phyloP scores from a whole-genome alignment of 1,140 invertebrate species.

The Spodoptera frugiperda region DNA sequence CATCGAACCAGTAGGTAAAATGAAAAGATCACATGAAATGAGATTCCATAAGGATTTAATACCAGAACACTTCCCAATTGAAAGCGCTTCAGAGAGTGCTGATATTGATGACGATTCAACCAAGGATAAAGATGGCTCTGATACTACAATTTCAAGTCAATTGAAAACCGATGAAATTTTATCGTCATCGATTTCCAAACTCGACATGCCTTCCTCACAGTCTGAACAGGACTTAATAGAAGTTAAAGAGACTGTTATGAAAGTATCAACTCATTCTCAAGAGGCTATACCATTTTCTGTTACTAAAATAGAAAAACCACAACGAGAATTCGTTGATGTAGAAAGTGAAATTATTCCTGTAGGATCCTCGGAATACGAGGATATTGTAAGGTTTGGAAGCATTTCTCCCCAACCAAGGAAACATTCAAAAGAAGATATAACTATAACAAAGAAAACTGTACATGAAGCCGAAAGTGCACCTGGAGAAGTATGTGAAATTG shows the following conservation, averaged over 20 bases:
- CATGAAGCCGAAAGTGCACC: constrained; percentile 62
- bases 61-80: constrained; percentile 81
- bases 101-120: constrained; percentile 79
- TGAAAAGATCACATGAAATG: constrained; percentile 96
- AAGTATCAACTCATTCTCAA: constrained; percentile 56
- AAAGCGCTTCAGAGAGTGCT: constrained; percentile 74
- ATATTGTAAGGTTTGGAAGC: constrained; percentile 74
- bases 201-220: constrained; percentile 74
- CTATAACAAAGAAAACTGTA: constrained; percentile 61
- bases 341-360: constrained; percentile 84
- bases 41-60: constrained; percentile 90
- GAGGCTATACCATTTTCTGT: constrained; percentile 75
- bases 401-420: constrained; percentile 53
- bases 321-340: constrained; percentile 80
- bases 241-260: constrained; percentile 64
- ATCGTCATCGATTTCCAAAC: constrained; percentile 81
- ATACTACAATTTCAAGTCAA: constrained; percentile 81
- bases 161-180: constrained; percentile 78
- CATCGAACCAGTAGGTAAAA: constrained; percentile 87
- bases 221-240: constrained; percentile 72
- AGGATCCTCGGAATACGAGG: constrained; percentile 80
- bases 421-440: constrained; percentile 54
- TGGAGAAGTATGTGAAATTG: constrained; percentile 56
- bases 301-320: constrained; percentile 74
- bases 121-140: constrained; percentile 77